Conservation (phyloP, 2,888 invertebrate genomes). For the Harpalus rubripes region DNA sequence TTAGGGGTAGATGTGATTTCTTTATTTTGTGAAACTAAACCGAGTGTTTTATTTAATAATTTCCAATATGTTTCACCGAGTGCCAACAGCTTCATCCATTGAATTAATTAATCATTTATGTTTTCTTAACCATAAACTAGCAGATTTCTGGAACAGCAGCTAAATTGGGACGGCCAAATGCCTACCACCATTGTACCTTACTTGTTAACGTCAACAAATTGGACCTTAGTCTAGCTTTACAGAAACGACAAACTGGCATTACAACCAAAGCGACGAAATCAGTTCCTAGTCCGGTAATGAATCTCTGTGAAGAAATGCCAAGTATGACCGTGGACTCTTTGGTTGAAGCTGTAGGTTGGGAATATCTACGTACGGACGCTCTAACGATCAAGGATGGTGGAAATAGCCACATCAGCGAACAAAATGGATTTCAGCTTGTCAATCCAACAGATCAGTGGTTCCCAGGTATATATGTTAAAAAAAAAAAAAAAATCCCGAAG, state of each 20-base stretch:
- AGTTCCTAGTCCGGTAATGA: constrained; percentile 86
- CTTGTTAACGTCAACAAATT: constrained; percentile 91
- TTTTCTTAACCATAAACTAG: constrained; percentile 71
- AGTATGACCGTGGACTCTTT: constrained; percentile 85
- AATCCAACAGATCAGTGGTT: constrained; percentile 94
- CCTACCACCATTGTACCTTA: constrained; percentile 99
- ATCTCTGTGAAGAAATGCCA: constrained; percentile 87
- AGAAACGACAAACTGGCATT: constrained; percentile 89
- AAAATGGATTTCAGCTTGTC: constrained; percentile 90
- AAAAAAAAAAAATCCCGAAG: too few relatives aligned
- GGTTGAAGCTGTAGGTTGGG: constrained; percentile 89
- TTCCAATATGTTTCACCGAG: too few relatives aligned
- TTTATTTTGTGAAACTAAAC: too few relatives aligned
- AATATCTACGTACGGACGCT: constrained; percentile 88
- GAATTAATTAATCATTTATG: constrained; percentile 57
- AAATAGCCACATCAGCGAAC: constrained; percentile 84
- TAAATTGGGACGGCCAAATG: constrained; percentile 90
- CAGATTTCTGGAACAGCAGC: constrained; percentile 98
- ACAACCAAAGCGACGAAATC: constrained; percentile 92
- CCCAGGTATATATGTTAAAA: constrained; percentile 81
- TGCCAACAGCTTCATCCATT: too few relatives aligned
- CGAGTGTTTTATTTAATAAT: too few relatives aligned
- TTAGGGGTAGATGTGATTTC: too few relatives aligned
- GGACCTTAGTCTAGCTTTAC: constrained; percentile 85
- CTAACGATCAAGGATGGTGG: constrained; percentile 86